Conservation (phyloP, 2,797 vertebrate genomes). For the Scleropages formosus region DNA sequence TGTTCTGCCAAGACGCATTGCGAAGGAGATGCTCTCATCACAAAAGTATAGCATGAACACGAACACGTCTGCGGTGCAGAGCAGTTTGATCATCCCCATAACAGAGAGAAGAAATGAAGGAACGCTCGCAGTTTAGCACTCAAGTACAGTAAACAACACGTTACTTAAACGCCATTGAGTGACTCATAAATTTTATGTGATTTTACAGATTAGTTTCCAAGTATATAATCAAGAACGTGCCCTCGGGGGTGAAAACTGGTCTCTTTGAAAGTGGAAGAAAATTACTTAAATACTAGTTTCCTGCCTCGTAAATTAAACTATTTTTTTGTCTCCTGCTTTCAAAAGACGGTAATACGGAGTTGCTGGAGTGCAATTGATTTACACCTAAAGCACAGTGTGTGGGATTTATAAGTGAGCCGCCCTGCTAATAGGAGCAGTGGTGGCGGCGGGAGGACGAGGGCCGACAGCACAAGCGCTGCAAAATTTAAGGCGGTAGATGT, state of each 20-base stretch:
- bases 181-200: constrained; percentile 36
- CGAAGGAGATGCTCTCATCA: too few species aligned
- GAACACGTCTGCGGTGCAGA: too few species aligned
- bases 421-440: constrained; percentile 47
- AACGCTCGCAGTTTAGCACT: constrained; percentile 12
- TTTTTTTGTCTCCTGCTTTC: constrained; percentile 32
- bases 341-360: constrained; percentile 32
- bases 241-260: constrained; percentile 38
- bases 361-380: constrained; percentile 42
- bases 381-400: constrained; percentile 53
- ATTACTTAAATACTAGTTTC: constrained; percentile 41
- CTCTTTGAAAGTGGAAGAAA: constrained; percentile 37
- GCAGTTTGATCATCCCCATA: too few species aligned
- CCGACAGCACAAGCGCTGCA: neutral
- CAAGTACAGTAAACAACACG: constrained; percentile 34
- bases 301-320: constrained; percentile 36
- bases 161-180: constrained; percentile 32
- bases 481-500: neutral
- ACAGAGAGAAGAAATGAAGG: neutral
- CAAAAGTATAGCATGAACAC: too few species aligned
- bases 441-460: constrained; percentile 23
- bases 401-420: constrained; percentile 31
- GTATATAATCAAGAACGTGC: constrained; percentile 25
- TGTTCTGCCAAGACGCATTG: too few species aligned
- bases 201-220: constrained; percentile 35